Evolutionary conservation across 1,140 invertebrate genomes (phyloP), one percentile per base, ranked within the genome.

Genomic region (Eubasilissa regina): DNA sequence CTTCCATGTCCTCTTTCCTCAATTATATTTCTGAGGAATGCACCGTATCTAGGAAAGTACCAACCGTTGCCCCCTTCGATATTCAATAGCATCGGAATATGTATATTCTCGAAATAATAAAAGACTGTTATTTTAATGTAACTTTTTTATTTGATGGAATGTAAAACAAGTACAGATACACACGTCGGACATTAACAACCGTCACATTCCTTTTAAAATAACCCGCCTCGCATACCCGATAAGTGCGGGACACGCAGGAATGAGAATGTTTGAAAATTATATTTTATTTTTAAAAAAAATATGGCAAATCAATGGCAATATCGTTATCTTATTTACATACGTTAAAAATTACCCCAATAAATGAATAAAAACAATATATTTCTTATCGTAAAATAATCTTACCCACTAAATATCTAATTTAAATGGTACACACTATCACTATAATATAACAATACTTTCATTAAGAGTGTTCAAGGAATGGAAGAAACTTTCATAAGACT

Each of bases 151-250:
- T 81, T 73, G 51, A 79, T 76, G 77, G 77, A 81, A 78, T 81
- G 80, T 81, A 79, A 81, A 81, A 81, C 66, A 81, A 81, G 62
- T 81, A 81, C 73, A 81, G 77, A 81, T 66, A 77, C 75, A 81
- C 80, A 79, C 62, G 77, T 77, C 56, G 55, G 75, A 81, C 77
- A 77, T 64, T 48, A 74, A 78, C 70, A 78, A 19, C 13, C 15
- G 13, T 62, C 47, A 77, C 62, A 47, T 68, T 64, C 47, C 12
- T 9, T 75, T 60, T 35, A 3, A 35, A 75, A 75, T 60, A 60
- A 75, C n/a, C n/a, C 19, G 35, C n/a, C 58, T 17, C 35, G 45
- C 55, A 75, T 13, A 58, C 53, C 35, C 25, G 25, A 35, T 35
- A 35, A 68, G 19, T 47, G 4, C 17, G 44, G 47, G 51, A 56